Base-by-base conservation (phyloP, 2,888 invertebrate genomes). In the Cephus pygmeus region DNA sequence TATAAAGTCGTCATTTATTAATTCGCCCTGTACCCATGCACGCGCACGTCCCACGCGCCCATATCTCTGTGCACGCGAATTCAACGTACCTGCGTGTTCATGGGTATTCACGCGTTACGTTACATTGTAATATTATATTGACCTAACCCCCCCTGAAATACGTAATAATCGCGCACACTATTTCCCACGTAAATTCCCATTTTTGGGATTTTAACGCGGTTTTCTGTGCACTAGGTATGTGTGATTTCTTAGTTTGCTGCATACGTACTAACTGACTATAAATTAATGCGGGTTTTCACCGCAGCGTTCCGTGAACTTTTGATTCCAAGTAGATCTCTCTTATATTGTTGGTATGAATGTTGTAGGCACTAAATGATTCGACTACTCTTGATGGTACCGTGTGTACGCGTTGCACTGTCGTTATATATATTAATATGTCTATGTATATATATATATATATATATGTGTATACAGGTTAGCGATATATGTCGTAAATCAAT, bases 1-100 rank as follows among this genome's bases (percentile, higher is more conserved):
- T 87, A 88, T 84, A 88, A 87, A 88, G 83, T 87, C 84, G 79
- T 69, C 79, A 79, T 79, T 34, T 71, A 31, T 71, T 34, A 15
- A n/a, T 68, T 75, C 68, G 69, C 31, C 33, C 30, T 40, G 15
- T 35, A 74, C 35, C 11, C 33, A 74, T 34, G 56, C 30, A 73
- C 31, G 68, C 35, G 40, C 35, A 76, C 76, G 77, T 77, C 74
- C 75, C 79, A 76, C 79, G 56, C 69, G 79, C 36, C 40, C 56
- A 40, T 76, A 23, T 34, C 12, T 74, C 23, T n/a, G 30, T 23
- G 76, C 78, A 75, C 77, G 74, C 74, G 40, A 35, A 36, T 73
- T 73, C 75, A 80, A 78, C 75, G 76, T 77, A 74, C 80, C 12
- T 31, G 71, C 34, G 31, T 77, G 78, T 74, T 36, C 79, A 76